Percentiles rank a stretch among this genome's conserved stretches.
phyloP scores from a whole-genome alignment of 2,888 invertebrate genomes.

The Pherbina coryleti region DNA sequence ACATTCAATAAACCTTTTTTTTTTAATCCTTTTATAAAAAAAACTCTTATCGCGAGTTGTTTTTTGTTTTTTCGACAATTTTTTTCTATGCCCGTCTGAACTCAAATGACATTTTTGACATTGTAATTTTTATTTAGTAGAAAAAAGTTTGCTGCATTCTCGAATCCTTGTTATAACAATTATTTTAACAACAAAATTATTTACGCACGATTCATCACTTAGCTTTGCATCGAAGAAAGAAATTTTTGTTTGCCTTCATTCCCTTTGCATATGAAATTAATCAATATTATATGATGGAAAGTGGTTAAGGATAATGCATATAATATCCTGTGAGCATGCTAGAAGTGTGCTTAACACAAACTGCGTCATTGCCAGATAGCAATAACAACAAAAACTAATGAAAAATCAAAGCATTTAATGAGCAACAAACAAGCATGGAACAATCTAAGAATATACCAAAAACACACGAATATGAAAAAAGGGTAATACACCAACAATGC shows the following conservation, averaged over 20 bases:
- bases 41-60: not conserved
- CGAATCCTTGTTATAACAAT: not conserved
- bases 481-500: not conserved
- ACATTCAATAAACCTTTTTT: no score
- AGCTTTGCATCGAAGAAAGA: not conserved
- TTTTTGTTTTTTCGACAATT: not conserved
- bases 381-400: not conserved
- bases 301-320: not conserved
- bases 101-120: no score
- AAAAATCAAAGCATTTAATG: not conserved
- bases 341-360: conserved; percentile 8
- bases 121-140: no score
- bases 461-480: not conserved
- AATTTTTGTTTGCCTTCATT: no score
- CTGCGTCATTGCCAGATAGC: not conserved
- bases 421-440: not conserved
- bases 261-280: not conserved
- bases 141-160: no score
- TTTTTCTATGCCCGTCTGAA: not conserved
- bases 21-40: not conserved
- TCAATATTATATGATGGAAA: not conserved
- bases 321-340: not conserved
- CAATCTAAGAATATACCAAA: not conserved
- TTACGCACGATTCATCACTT: not conserved
- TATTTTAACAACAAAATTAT: not conserved